phyloP scores from a whole-genome alignment of 2,113 vertebrate species.

The Lepisosteus osseus region DNA sequence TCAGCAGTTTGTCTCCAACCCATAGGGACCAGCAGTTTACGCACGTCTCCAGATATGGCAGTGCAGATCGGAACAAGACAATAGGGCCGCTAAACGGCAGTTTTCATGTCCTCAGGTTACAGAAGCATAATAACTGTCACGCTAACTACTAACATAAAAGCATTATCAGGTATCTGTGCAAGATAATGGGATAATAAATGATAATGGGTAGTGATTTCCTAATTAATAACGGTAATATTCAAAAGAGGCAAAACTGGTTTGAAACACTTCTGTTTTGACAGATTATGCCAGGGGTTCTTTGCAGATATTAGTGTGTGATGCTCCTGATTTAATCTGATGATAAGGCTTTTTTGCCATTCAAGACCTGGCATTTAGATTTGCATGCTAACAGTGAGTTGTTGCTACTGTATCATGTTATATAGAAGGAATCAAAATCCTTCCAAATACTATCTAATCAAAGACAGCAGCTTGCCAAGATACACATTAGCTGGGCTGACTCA shows the following conservation, averaged over 20 bases:
- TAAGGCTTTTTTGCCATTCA: conserved; percentile 16
- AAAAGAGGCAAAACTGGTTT: conserved; percentile 1
- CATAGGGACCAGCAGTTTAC: neutral
- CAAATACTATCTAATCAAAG: conserved; percentile 17
- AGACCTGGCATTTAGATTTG: conserved; percentile 24
- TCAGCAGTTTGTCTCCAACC: neutral
- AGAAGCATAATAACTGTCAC: conserved; percentile 21
- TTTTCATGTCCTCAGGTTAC: conserved; percentile 6
- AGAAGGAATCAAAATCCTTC: neutral
- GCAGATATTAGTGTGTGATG: conserved; percentile 5
- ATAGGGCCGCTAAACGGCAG: neutral
- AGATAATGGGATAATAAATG: conserved; percentile 16
- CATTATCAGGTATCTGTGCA: conserved; percentile 23
- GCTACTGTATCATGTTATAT: conserved; percentile 2
- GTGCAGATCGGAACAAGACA: neutral
- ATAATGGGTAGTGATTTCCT: conserved; percentile 7
- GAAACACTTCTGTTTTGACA: conserved; percentile 6
- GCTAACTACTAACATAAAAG: conserved; percentile 17
- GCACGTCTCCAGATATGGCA: neutral
- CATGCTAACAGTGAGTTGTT: conserved; percentile 20
- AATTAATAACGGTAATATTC: conserved; percentile 7
- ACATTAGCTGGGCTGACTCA: neutral
- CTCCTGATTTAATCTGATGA: conserved; percentile 22
- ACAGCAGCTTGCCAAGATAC: conserved; percentile 4
- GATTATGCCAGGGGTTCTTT: conserved; percentile 7